Conservation (phyloP, 2,113 vertebrate genomes). For the Zosterops pallidus region DNA sequence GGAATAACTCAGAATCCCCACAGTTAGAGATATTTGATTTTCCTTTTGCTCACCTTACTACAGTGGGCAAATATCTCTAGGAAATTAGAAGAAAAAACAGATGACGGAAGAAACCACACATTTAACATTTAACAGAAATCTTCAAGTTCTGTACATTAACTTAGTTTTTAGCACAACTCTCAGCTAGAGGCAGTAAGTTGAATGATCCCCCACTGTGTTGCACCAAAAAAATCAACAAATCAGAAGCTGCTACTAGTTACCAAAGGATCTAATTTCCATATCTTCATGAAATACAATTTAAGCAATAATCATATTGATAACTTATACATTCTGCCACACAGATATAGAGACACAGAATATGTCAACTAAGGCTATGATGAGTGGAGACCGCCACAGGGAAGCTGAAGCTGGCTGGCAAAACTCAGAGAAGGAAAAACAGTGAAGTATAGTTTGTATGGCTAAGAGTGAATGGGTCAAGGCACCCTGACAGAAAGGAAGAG, state of each 20-base stretch:
- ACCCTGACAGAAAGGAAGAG: neutral
- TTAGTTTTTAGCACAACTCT: neutral
- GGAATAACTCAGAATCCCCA: neutral
- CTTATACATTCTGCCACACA: neutral
- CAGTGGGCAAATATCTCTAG: neutral
- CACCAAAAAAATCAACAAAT: neutral
- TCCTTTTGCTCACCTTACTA: neutral
- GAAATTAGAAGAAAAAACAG: neutral
- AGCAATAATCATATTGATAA: neutral
- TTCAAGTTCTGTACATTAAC: neutral
- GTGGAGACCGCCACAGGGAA: neutral
- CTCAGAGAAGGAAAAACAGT: rapidly evolving
- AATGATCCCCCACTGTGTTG: neutral
- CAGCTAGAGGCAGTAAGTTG: neutral
- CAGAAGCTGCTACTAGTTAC: neutral
- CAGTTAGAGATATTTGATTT: neutral
- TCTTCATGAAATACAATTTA: neutral
- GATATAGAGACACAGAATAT: neutral
- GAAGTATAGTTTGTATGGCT: neutral
- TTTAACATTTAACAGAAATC: neutral
- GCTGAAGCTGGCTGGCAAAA: neutral
- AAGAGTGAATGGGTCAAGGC: neutral
- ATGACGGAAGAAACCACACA: neutral
- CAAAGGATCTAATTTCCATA: neutral
- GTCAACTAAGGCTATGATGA: neutral